phyloP scores from a whole-genome alignment of 2,888 invertebrate species.

The Lithophane ornitopus region DNA sequence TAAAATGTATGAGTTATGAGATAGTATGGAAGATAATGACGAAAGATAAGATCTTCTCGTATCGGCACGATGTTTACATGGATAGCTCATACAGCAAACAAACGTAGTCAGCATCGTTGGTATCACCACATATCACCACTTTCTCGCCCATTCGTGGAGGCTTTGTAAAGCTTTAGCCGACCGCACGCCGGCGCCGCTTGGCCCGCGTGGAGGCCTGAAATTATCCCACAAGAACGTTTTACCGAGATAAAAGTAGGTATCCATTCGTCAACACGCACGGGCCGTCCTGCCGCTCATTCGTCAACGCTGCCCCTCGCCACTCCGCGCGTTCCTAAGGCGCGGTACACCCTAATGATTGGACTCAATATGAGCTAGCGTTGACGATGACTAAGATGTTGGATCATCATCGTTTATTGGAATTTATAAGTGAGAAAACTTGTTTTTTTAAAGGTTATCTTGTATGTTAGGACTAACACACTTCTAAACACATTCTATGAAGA shows the following conservation, averaged over 20 bases:
- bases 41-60: conserved; percentile 12
- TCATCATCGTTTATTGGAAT: conserved; percentile 18
- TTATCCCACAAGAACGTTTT: neutral
- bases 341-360: neutral
- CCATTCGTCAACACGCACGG: too few species aligned
- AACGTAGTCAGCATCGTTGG: neutral
- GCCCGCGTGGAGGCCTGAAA: too few species aligned
- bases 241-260: neutral
- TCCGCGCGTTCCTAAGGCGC: too few species aligned
- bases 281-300: too few species aligned
- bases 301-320: too few species aligned
- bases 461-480: neutral
- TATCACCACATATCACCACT: neutral
- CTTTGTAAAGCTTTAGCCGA: neutral
- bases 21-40: conserved; percentile 7
- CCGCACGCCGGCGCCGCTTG: neutral
- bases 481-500: neutral
- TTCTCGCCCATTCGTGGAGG: neutral
- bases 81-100: neutral
- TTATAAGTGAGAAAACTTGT: conserved; percentile 27
- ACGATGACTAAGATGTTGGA: conserved; percentile 29
- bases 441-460: conserved; percentile 29
- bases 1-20: conserved; percentile 34
- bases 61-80: neutral
- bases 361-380: neutral